Percentiles rank a stretch among this genome's conserved stretches.
These are phyloP conservation scores for Eptatretus atami DNA, from an alignment of 2,797 vertebrate species.

Conservation along the genomic window DNA sequence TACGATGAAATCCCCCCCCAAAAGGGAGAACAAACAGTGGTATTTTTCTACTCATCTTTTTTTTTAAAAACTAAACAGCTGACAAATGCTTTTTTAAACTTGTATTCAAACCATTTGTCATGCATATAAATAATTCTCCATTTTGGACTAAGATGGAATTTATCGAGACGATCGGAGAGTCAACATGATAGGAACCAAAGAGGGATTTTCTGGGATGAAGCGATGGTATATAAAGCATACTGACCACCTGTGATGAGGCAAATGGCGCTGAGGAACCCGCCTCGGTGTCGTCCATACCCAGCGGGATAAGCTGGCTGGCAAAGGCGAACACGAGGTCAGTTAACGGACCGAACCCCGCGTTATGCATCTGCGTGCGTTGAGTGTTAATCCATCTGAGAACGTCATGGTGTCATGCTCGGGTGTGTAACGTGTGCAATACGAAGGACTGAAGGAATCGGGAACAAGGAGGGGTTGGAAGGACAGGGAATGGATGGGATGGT, in stretches of 20 bases:
- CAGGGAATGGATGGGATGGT: no score
- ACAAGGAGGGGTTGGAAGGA: background rate
- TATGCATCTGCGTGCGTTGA: slow-evolving; percentile 90
- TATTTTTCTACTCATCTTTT: no score
- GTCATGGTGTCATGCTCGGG: slow-evolving; percentile 90
- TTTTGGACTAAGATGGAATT: no score
- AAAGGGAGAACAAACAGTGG: no score
- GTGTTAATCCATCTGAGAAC: slow-evolving; percentile 59
- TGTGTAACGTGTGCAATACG: slow-evolving; percentile 75
- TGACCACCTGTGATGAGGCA: slow-evolving; percentile 83
- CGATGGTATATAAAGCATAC: slow-evolving; percentile 1
- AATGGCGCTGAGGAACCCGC: slow-evolving; percentile 71
- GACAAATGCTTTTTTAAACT: no score
- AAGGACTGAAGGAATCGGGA: slow-evolving; percentile 22
- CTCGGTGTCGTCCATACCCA: slow-evolving; percentile 81
- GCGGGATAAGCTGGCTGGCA: slow-evolving; percentile 47
- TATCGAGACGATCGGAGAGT: no score
- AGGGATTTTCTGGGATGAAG: no score
- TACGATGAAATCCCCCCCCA: no score
- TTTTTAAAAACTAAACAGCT: no score
- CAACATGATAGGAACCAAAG: no score
- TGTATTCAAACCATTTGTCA: background rate
- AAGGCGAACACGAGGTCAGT: slow-evolving; percentile 75
- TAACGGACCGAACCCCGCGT: slow-evolving; percentile 62
- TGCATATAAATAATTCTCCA: no score